Base-by-base conservation (phyloP, 2,888 invertebrate species). In the Drosophila helvetica region DNA sequence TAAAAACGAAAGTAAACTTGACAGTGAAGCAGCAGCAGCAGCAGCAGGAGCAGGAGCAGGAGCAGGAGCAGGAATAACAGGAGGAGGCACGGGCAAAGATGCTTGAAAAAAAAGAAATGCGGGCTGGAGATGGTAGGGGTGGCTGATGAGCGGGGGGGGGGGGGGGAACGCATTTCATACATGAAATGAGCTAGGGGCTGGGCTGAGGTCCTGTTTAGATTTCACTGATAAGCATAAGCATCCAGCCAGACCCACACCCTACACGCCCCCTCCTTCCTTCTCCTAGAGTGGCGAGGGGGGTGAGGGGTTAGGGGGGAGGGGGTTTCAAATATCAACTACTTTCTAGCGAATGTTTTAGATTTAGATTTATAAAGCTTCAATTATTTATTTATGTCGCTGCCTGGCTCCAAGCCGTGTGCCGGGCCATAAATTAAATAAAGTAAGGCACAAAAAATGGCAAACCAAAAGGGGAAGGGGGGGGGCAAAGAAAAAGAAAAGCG, bases 351-450 rank as follows among this genome's bases (percentile, higher is more conserved):
- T 73, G 74, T 74, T 74, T 73, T 57, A 68, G 73, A 74, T 74
- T 73, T 57, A 68, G 73, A 74, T 74, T 74, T 74, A 61, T 74
- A 74, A 74, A 74, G 67, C 73, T 68, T 67, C 67, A 74, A 66
- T 74, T 74, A 74, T 74, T 74, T 73, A 74, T 74, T 73, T 73
- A 73, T 73, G 61, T 68, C 54, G 54, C 61, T 67, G 74, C 54
- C 61, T 65, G 47, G 43, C 57, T 38, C 2, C 33, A 33, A 33
- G 33, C 53, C 65, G 53, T 56, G 54, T 63, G 58, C 45, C 27
- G 67, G 22, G 61, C 59, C 75, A 76, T 75, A 76, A 76, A 76
- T 76, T 75, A 76, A 75, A 75, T 67, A 75, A 75, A 74, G 59
- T 60, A 74, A 73, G 62, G 58, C 50, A 55, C 48, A 64, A 52